Evolutionary conservation across 1,140 invertebrate species (phyloP).

Genomic region (Zaprionus nigranus): DNA sequence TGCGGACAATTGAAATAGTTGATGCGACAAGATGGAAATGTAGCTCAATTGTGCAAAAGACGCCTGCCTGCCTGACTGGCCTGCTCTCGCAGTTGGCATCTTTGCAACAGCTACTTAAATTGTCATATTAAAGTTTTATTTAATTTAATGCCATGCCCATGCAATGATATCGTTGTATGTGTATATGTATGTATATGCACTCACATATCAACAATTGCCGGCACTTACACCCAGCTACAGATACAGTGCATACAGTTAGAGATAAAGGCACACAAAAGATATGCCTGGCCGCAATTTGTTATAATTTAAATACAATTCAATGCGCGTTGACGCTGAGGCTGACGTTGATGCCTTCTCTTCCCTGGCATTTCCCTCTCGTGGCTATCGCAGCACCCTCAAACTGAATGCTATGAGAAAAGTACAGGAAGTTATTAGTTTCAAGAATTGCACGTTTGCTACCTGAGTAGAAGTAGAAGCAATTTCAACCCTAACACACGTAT

Average conservation of each 20-base stretch:
- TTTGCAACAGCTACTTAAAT: constrained; percentile 70
- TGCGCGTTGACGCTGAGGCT: constrained; percentile 55
- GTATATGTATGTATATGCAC: constrained; percentile 19
- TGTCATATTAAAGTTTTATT: constrained; percentile 81
- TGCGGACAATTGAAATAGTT: constrained; percentile 59
- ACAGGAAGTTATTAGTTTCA: constrained; percentile 7
- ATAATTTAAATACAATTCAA: constrained; percentile 83
- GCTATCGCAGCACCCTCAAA: neutral
- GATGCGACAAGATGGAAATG: constrained; percentile 46
- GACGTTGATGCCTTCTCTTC: constrained; percentile 16
- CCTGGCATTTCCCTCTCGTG: too few relatives aligned
- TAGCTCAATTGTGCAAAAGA: constrained; percentile 70
- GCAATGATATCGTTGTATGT: constrained; percentile 13
- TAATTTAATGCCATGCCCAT: constrained; percentile 70
- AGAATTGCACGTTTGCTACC: neutral
- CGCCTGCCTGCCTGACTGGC: constrained; percentile 13
- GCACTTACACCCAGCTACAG: constrained; percentile 61
- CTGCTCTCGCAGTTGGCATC: constrained; percentile 61
- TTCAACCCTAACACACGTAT: neutral
- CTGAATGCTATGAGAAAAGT: neutral
- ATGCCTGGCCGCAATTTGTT: constrained; percentile 73
- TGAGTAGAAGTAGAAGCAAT: neutral
- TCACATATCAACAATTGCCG: constrained; percentile 72
- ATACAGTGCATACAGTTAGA: constrained; percentile 21
- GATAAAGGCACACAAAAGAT: constrained; percentile 34